phyloP scores from a whole-genome alignment of 2,113 vertebrate genomes.

The Oophaga pumilio region DNA sequence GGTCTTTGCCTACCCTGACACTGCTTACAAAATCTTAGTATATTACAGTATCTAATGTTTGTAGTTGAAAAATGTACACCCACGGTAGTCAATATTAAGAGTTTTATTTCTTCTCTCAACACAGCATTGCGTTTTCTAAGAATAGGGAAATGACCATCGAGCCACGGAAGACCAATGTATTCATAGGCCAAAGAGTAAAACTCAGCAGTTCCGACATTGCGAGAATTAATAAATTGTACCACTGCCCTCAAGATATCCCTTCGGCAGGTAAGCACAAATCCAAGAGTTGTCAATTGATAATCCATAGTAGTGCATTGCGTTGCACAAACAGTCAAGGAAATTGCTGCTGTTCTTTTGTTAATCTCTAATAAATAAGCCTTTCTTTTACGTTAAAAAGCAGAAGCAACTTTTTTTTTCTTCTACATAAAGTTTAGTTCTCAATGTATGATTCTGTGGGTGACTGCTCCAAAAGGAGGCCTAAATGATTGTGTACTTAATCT shows the following conservation, averaged over 20 bases:
- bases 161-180: conserved; percentile 46
- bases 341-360: too few relatives aligned
- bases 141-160: conserved; percentile 62
- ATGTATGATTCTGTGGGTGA: too few relatives aligned
- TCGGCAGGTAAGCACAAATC: neutral
- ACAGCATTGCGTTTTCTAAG: conserved; percentile 66
- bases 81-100: too few relatives aligned
- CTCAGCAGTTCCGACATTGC: conserved; percentile 65
- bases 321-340: neutral
- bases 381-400: neutral
- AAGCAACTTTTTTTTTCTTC: too few relatives aligned
- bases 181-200: conserved; percentile 66
- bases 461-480: too few relatives aligned
- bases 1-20: too few relatives aligned
- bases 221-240: conserved; percentile 64
- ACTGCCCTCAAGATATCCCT: conserved; percentile 54
- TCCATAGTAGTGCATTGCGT: too few relatives aligned
- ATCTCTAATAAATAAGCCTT: neutral
- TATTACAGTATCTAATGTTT: too few relatives aligned
- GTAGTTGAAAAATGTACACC: too few relatives aligned
- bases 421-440: too few relatives aligned
- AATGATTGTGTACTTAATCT: too few relatives aligned
- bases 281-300: neutral
- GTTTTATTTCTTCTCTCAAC: neutral
- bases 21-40: too few relatives aligned